Conservation (phyloP, 2,797 vertebrate genomes). For the Gouania willdenowi region DNA sequence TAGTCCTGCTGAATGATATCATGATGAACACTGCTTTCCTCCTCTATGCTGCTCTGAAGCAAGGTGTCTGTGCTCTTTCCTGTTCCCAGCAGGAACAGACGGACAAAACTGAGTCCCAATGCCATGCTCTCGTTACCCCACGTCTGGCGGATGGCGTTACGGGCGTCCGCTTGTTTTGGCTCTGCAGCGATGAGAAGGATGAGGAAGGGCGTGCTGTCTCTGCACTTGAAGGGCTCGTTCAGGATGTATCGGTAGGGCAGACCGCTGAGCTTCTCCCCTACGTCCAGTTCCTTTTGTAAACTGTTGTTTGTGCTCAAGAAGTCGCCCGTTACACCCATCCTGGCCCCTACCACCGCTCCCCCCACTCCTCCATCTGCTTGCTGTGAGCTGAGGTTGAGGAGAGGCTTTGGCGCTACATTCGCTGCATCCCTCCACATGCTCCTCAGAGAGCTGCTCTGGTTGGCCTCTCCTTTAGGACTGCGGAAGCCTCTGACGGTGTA, state of each 20-base stretch:
- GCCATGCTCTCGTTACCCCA: slow-evolving; percentile 94
- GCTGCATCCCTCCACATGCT: slow-evolving; percentile 83
- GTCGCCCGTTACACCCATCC: slow-evolving; percentile 80
- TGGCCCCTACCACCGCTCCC: slow-evolving; percentile 67
- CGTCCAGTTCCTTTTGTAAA: slow-evolving; percentile 88
- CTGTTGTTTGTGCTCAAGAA: slow-evolving; percentile 90
- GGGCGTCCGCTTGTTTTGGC: slow-evolving; percentile 85
- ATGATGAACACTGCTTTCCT: slow-evolving; percentile 85
- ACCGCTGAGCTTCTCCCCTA: slow-evolving; percentile 78
- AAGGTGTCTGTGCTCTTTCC: slow-evolving; percentile 71
- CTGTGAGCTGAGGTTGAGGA: slow-evolving; percentile 82
- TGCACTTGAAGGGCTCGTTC: slow-evolving; percentile 91
- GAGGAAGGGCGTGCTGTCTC: slow-evolving; percentile 84
- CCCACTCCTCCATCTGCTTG: slow-evolving; percentile 74
- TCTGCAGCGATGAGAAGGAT: slow-evolving; percentile 91
- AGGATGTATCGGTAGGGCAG: slow-evolving; percentile 91
- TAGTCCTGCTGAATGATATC: slow-evolving; percentile 98
- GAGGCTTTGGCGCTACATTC: slow-evolving; percentile 80
- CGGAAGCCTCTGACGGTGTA: slow-evolving; percentile 89
- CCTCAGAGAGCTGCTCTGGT: slow-evolving; percentile 84
- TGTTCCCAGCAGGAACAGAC: slow-evolving; percentile 88
- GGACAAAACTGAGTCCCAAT: slow-evolving; percentile 82
- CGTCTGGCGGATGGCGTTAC: slow-evolving; percentile 91
- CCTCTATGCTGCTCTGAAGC: slow-evolving; percentile 83
- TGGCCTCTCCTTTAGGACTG: slow-evolving; percentile 83